Conservation (phyloP, 2,888 invertebrate genomes). For the Axea sp. region DNA sequence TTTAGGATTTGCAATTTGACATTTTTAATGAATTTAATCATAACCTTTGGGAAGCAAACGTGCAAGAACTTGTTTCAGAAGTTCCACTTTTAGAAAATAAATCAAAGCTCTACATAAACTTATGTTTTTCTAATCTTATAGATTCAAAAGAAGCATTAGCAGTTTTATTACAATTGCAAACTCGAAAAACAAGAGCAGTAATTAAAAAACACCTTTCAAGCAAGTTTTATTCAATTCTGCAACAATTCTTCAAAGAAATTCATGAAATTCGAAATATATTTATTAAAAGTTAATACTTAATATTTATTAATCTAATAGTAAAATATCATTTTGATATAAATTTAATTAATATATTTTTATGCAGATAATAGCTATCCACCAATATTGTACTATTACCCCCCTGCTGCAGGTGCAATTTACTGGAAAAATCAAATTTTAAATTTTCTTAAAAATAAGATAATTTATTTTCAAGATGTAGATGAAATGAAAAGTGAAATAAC, state of each 20-base stretch:
- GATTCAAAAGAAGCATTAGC: constrained; percentile 90
- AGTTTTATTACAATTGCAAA: constrained; percentile 88
- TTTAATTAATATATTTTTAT: background rate
- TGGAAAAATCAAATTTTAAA: constrained; percentile 92
- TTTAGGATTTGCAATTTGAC: constrained; percentile 86
- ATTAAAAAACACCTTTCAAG: constrained; percentile 87
- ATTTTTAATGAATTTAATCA: constrained; percentile 88
- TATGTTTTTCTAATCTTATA: constrained; percentile 89
- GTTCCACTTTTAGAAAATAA: constrained; percentile 88
- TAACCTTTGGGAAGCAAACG: constrained; percentile 92
- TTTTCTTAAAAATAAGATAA: constrained; percentile 88
- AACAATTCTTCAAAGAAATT: constrained; percentile 92
- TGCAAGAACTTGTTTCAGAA: constrained; percentile 88
- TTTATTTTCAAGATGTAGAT: constrained; percentile 87
- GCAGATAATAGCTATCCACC: constrained; percentile 85
- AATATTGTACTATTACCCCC: constrained; percentile 87
- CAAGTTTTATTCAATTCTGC: constrained; percentile 91
- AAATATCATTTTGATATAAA: background rate
- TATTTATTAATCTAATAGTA: no score
- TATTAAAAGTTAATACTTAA: constrained; percentile 80
- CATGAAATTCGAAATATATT: constrained; percentile 86
- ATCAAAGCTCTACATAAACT: constrained; percentile 91
- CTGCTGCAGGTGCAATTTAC: constrained; percentile 89
- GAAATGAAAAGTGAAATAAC: constrained; percentile 88
- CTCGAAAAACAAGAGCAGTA: constrained; percentile 87